These are phyloP conservation scores for Molothrus aeneus DNA, from an alignment of 2,797 vertebrate genomes.

Conservation along the genomic window DNA sequence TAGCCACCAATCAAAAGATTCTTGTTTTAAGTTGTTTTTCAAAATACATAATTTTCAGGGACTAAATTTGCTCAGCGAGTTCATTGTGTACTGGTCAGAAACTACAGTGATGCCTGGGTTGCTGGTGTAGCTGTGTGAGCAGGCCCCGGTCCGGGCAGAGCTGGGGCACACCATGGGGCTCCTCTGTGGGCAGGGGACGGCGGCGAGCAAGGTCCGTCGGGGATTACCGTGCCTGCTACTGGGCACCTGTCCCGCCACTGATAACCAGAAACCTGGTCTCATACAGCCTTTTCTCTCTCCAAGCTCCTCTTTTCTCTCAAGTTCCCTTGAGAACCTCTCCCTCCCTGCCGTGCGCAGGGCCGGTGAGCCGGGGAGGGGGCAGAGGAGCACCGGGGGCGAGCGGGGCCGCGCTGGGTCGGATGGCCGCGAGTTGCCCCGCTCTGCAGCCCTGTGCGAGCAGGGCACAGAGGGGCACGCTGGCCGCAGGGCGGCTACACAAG, in stretches of 20 bases:
- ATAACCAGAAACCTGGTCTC: background rate
- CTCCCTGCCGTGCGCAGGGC: background rate
- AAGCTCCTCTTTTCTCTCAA: background rate
- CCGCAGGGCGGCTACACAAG: background rate
- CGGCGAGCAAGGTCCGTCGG: accelerated
- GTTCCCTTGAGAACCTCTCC: background rate
- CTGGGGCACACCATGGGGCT: accelerated
- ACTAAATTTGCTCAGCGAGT: background rate
- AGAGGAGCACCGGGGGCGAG: accelerated
- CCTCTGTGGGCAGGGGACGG: background rate
- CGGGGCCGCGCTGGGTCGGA: background rate
- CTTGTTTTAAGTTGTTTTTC: background rate
- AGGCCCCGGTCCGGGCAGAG: accelerated
- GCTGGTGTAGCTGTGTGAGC: background rate
- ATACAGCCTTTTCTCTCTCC: background rate
- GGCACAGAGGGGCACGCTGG: background rate
- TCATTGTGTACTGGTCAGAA: background rate
- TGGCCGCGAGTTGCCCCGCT: background rate
- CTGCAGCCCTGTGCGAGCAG: background rate
- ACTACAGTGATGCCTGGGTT: accelerated
- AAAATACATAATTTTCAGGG: background rate
- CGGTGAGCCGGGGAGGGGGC: accelerated
- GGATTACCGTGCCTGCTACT: accelerated
- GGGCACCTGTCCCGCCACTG: background rate
- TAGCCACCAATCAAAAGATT: background rate